Base-by-base conservation (phyloP, 2,888 invertebrate species). In the Luperina nickerlii region DNA sequence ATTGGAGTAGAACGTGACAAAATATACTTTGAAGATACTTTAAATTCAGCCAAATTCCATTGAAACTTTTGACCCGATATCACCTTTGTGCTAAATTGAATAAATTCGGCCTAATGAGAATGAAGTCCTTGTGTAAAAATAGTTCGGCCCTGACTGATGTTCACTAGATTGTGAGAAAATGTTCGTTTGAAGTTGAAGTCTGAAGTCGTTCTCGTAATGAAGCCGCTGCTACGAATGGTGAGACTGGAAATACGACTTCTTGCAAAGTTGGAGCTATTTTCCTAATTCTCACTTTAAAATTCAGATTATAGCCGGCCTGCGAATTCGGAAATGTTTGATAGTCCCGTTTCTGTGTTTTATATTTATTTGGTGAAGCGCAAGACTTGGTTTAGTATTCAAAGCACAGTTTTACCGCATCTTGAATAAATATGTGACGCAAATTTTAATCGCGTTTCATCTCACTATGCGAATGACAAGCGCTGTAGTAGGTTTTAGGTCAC, bases 161-260 rank as follows among this genome's bases (percentile, higher is more conserved):
- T 79, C 63, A 66, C 42, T 67, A 60, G n/a, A 80, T 77, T 79
- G 72, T 63, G 74, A 75, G 74, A 74, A 74, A 82, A 82, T 75
- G 72, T 83, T 82, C 74, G 54, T 68, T 83, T 57, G 57, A 85
- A 85, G 79, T 85, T 70, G 67, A 83, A 85, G 73, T 78, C 77
- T 77, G 73, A 80, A 85, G 77, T 76, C 83, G 77, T 85, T 80
- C 75, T 75, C 27, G 45, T 86, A 86, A 86, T 85, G 81, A 85
- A 86, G 78, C 76, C 65, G 54, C 79, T 76, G 69, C 75, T 82
- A 20, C 62, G 32, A 78, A 75, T 75, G 38, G 42, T 42, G n/a
- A 78, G 63, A 74, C 78, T 74, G 62, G 62, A 85, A 82, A 77
- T 76, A 74, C 70, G 68, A 79, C 62, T 79, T 79, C 71, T 75